Conservation (phyloP, 2,888 invertebrate genomes). For the Drosophila macrothrix region DNA sequence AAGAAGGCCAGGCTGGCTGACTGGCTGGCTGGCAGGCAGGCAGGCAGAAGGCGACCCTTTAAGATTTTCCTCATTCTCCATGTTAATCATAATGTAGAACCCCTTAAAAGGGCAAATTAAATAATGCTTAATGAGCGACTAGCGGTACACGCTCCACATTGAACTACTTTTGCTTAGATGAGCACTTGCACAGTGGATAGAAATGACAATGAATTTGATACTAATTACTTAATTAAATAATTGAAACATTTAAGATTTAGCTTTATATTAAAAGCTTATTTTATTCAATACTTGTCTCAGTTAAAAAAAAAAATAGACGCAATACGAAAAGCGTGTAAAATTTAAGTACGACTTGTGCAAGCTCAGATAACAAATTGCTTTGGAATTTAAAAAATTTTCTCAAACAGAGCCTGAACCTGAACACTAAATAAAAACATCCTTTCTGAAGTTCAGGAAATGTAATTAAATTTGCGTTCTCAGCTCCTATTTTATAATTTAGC, state of each 20-base stretch:
- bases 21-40: background rate
- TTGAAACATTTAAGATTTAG: background rate
- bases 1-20: slow-evolving; percentile 19
- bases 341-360: background rate
- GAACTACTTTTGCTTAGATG: slow-evolving; percentile 11
- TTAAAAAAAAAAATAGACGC: background rate
- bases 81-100: slow-evolving; percentile 31
- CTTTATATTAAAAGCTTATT: background rate
- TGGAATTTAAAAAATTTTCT: background rate
- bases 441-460: background rate
- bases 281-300: background rate
- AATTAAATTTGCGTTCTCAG: background rate
- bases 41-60: slow-evolving; percentile 15
- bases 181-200: slow-evolving; percentile 24
- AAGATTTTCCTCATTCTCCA: slow-evolving; percentile 16
- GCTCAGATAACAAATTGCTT: background rate
- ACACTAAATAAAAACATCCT: background rate
- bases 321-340: background rate
- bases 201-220: background rate
- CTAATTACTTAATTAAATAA: background rate
- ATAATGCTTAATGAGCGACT: slow-evolving; percentile 57
- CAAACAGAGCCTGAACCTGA: background rate
- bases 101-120: slow-evolving; percentile 43
- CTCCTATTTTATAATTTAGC: background rate
- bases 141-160: slow-evolving; percentile 26